phyloP scores from a whole-genome alignment of 1,140 invertebrate genomes.

The Eufriesea mexicana region DNA sequence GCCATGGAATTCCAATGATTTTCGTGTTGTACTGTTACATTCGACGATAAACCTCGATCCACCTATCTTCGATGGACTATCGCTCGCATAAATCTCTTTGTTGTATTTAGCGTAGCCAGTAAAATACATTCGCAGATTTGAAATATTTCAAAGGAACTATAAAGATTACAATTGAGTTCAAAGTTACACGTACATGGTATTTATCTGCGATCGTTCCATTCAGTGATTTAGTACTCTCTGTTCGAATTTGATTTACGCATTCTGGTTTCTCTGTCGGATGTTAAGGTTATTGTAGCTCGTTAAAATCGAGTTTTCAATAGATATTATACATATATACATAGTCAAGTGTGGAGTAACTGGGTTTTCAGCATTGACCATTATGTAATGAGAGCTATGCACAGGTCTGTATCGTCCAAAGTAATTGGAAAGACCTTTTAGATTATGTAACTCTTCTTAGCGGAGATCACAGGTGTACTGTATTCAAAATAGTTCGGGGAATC shows the following conservation, averaged over 20 bases:
- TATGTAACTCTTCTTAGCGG: neutral
- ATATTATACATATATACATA: neutral
- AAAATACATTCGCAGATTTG: too few relatives aligned
- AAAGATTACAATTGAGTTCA: too few relatives aligned
- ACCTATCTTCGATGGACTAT: too few relatives aligned
- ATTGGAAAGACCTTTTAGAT: neutral
- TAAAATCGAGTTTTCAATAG: neutral
- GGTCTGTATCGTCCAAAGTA: neutral
- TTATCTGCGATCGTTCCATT: too few relatives aligned
- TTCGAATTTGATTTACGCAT: too few relatives aligned
- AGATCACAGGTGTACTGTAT: neutral
- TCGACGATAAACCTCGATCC: too few relatives aligned
- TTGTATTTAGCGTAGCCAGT: too few relatives aligned
- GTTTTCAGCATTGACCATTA: neutral
- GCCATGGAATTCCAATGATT: slow-evolving; percentile 22
- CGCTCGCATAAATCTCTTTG: neutral
- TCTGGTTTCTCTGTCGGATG: too few relatives aligned
- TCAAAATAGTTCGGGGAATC: neutral
- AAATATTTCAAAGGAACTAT: too few relatives aligned
- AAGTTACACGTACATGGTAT: too few relatives aligned
- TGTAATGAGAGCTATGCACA: neutral
- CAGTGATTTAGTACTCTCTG: too few relatives aligned
- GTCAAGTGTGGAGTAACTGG: neutral
- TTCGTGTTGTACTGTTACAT: neutral
- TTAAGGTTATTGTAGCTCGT: too few relatives aligned